phyloP scores from a whole-genome alignment of 2,888 invertebrate genomes.

The Schizotus pectinicornis region DNA sequence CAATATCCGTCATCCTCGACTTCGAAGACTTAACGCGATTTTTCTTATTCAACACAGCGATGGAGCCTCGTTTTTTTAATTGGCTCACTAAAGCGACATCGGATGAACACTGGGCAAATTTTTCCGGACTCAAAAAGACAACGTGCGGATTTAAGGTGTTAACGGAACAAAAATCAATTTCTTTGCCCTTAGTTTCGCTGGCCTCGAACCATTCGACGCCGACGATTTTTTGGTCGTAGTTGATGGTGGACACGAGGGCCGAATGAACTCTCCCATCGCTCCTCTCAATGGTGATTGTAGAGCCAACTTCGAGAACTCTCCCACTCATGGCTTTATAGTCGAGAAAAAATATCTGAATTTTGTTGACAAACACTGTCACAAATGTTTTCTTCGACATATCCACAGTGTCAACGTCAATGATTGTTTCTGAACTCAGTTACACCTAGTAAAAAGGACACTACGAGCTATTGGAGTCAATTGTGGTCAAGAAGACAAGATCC shows the following conservation, averaged over 20 bases:
- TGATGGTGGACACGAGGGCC: slow-evolving; percentile 92
- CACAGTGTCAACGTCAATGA: too few species aligned
- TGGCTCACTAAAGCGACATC: slow-evolving; percentile 27
- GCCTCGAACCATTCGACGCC: slow-evolving; percentile 99
- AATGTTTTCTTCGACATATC: not conserved
- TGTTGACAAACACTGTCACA: slow-evolving; percentile 25
- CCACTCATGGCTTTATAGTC: slow-evolving; percentile 10
- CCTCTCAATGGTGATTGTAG: slow-evolving; percentile 81
- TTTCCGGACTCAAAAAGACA: slow-evolving; percentile 40
- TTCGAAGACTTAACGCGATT: slow-evolving; percentile 15
- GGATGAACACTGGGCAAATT: slow-evolving; percentile 24
- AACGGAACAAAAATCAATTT: slow-evolving; percentile 91
- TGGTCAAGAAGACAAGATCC: too few species aligned
- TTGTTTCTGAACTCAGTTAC: too few species aligned
- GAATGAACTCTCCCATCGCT: slow-evolving; percentile 93
- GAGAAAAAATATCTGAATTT: slow-evolving; percentile 10
- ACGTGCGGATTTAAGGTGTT: slow-evolving; percentile 86
- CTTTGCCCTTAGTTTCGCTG: slow-evolving; percentile 99
- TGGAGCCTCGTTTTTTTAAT: slow-evolving; percentile 32
- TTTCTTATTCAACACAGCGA: slow-evolving; percentile 25
- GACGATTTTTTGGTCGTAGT: slow-evolving; percentile 83
- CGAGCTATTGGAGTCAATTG: too few species aligned
- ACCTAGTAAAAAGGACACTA: too few species aligned
- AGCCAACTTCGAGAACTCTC: slow-evolving; percentile 60
- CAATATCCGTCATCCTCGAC: slow-evolving; percentile 32